Evolutionary conservation across 2,113 vertebrate species (phyloP).

Genomic region (Saguinus midas): DNA sequence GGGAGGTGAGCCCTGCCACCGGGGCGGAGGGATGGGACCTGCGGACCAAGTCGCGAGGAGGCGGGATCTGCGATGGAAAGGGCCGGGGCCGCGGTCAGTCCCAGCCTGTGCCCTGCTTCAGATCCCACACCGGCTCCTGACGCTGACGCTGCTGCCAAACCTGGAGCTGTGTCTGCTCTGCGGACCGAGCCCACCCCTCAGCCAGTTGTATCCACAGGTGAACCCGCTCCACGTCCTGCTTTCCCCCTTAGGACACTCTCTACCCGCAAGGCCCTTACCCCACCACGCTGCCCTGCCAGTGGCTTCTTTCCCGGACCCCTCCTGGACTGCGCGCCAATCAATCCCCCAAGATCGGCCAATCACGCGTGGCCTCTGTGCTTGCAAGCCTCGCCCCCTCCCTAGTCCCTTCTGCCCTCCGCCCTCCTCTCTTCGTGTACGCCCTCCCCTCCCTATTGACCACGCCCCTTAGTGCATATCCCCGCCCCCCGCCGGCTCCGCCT

Average conservation of each 20-base stretch:
- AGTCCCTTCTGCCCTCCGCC: not conserved
- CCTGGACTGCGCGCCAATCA: not conserved
- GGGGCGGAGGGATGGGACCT: too few relatives aligned
- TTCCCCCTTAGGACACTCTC: fast-evolving
- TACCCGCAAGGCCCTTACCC: fast-evolving
- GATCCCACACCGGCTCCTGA: conserved; percentile 91
- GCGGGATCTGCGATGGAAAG: not conserved
- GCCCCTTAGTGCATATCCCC: fast-evolving
- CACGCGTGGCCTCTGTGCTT: fast-evolving
- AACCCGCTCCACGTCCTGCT: fast-evolving
- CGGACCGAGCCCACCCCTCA: conserved; percentile 89
- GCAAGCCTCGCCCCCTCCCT: not conserved
- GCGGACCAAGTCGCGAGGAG: not conserved
- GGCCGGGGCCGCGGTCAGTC: not conserved
- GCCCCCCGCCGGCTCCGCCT: not conserved
- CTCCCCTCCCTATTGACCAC: not conserved
- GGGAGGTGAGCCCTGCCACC: not conserved
- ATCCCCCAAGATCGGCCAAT: fast-evolving
- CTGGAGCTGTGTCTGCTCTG: conserved; percentile 90
- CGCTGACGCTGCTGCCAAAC: conserved; percentile 89
- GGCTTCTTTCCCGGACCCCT: not conserved
- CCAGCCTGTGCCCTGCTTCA: not conserved
- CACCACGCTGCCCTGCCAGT: fast-evolving
- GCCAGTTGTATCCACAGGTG: conserved; percentile 84
- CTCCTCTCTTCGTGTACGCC: not conserved